Base-by-base conservation (phyloP, 2,888 invertebrate genomes). In the Archaeoteleia sp. region DNA sequence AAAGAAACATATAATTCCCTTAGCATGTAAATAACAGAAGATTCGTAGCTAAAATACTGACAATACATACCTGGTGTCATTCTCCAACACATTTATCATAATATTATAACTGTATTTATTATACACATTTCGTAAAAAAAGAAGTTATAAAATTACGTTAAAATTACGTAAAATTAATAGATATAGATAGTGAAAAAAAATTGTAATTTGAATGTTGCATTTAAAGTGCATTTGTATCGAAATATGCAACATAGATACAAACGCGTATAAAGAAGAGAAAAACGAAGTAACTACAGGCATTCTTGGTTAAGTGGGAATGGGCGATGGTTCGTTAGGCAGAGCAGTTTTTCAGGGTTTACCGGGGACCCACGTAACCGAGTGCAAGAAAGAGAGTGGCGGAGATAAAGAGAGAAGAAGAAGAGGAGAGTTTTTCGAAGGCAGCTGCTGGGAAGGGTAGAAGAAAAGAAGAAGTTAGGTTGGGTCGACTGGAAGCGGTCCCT, bases 261-360 rank as follows among this genome's bases (percentile, higher is more conserved):
- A n/a, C n/a, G n/a, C n/a, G n/a, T n/a, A 12, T 12, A 32, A 32
- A 32, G 12, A 8, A 10, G 20, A 61, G 49, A 45, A 60, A 61
- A 55, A 40, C 45, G 40, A 51, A 43, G 61, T 42, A 42, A 55
- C 53, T 37, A 51, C 42, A 25, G 13, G 15, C 55, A 55, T 62
- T 62, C 70, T 57, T 57, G 60, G 48, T 78, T 78, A 77, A 81
- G 78, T 77, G 75, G 77, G 74, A 80, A 78, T 78, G 75, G 76
- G 74, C 71, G 73, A 82, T 71, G 82, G 82, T 82, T 82, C 83
- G 82, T 83, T 83, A 83, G 80, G 75, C 79, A 75, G 73, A 77
- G 73, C 73, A 78, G 79, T 81, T 81, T 81, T 81, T 81, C 78
- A 76, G 74, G 65, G 73, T 70, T 70, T 68, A 73, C 46, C 53